Base-by-base conservation (phyloP, 2,888 invertebrate genomes). In the Drosophila conformis region DNA sequence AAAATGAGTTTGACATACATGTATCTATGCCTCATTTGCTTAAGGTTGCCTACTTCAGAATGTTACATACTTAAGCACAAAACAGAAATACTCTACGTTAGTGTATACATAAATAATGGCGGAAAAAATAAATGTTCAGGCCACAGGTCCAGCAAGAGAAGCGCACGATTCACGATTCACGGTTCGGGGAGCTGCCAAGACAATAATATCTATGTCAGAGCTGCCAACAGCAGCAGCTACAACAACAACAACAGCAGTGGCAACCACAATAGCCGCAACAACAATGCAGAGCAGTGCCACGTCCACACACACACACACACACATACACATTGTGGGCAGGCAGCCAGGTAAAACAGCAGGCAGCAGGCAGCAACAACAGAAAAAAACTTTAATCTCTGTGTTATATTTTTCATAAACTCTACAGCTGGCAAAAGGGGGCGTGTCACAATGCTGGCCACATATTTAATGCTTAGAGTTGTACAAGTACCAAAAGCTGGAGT, bases 341-440 rank as follows among this genome's bases (percentile, higher is more conserved):
- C 76, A 80, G 78, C 80, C 78, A 78, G 78, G 78, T 78, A 80
- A 61, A 62, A 56, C 49, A 48, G 72, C 42, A 48, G 64, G 66
- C 76, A 64, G 62, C 69, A 63, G 31, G 31, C 56, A 61, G 46
- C 62, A 62, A 57, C 33, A 60, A 33, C 33, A 33, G 33, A 80
- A 74, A 42, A 70, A 88, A 88, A 87, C 89, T 89, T 85, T 87
- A 85, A 85, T 87, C 85, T 88, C 85, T 69, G 73, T 89, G 84
- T 83, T 88, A 88, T 85, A 87, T 85, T 89, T 85, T 87, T 80
- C 85, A 85, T 85, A 85, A 89, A 80, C 82, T 82, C 73, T 60
- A 54, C 49, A 42, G 61, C 53, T 48, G 46, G 57, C 51, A 40
- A 42, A 25, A 46, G 61, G 31, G 67, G 36, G 58, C 63, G 74